phyloP scores from a whole-genome alignment of 2,113 vertebrate species.

The Poeciliopsis prolifica region DNA sequence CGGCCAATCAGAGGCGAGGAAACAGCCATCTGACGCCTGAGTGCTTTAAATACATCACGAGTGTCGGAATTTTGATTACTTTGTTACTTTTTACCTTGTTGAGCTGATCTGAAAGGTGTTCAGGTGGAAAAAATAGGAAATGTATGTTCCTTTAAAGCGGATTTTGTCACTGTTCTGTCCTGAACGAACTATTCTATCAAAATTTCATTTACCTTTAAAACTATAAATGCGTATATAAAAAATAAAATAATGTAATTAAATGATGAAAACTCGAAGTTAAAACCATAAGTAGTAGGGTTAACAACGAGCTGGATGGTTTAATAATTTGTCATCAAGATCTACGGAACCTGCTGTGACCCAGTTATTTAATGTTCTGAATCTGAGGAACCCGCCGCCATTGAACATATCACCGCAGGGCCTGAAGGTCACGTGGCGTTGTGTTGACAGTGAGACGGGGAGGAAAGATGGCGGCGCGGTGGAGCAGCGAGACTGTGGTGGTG shows the following conservation, averaged over 20 bases:
- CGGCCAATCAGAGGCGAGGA: constrained; percentile 50
- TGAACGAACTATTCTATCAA: too few relatives aligned
- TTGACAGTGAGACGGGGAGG: constrained; percentile 52
- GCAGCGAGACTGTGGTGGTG: constrained; percentile 98
- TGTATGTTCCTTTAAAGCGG: too few relatives aligned
- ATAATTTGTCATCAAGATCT: too few relatives aligned
- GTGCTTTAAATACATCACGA: accelerated
- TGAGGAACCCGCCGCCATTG: accelerated
- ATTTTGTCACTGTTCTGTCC: too few relatives aligned
- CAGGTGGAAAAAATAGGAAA: too few relatives aligned
- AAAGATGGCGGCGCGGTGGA: constrained; percentile 97
- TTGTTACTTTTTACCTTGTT: too few relatives aligned
- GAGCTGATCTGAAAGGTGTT: neutral
- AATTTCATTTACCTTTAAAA: too few relatives aligned
- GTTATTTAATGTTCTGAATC: too few relatives aligned
- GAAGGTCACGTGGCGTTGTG: constrained; percentile 62
- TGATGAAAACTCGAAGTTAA: neutral
- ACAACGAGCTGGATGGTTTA: too few relatives aligned
- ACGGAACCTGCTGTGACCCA: too few relatives aligned
- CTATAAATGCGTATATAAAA: neutral
- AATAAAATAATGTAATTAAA: neutral
- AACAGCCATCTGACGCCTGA: neutral
- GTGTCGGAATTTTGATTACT: neutral
- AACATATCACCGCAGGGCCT: neutral
- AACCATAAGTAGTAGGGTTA: too few relatives aligned